Percentiles rank a stretch among this genome's conserved stretches.
Conservation (phyloP, 2,888 invertebrate genomes). For the Parasteatoda lunata region DNA sequence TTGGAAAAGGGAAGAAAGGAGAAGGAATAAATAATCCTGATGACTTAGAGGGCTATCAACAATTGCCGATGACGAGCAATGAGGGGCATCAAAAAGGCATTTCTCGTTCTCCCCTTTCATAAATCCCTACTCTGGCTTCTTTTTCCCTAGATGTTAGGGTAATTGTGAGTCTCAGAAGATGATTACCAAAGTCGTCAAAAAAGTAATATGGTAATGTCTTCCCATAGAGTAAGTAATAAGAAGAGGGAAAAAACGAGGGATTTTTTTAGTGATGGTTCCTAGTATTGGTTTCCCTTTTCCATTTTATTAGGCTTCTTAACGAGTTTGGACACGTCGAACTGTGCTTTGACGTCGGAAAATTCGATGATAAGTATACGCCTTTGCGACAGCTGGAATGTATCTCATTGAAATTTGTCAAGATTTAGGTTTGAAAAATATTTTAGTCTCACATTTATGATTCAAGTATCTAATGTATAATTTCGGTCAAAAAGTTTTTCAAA, state of each 20-base stretch:
- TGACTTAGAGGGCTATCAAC: background rate
- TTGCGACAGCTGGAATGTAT: too few relatives aligned
- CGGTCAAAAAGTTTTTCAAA: too few relatives aligned
- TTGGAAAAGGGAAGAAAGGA: background rate
- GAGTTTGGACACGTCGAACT: background rate
- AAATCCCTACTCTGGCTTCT: background rate
- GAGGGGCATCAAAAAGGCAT: constrained; percentile 15
- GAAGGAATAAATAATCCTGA: constrained; percentile 12
- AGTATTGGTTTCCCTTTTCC: background rate
- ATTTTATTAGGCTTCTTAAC: background rate
- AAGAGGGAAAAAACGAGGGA: background rate
- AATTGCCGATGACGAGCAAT: constrained; percentile 2
- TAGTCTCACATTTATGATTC: too few relatives aligned
- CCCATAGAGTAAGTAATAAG: background rate
- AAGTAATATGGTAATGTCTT: constrained; percentile 30
- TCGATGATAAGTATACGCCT: background rate
- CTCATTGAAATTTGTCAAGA: too few relatives aligned
- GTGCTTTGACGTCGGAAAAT: background rate
- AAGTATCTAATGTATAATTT: too few relatives aligned
- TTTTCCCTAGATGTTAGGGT: background rate
- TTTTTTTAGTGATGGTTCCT: background rate
- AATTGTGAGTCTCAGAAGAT: constrained; percentile 6
- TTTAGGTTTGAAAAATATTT: too few relatives aligned
- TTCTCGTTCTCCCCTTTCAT: background rate
- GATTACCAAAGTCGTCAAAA: constrained; percentile 19